Evolutionary conservation across 1,140 invertebrate genomes (phyloP).

Genomic region (Euglossa dilemma): DNA sequence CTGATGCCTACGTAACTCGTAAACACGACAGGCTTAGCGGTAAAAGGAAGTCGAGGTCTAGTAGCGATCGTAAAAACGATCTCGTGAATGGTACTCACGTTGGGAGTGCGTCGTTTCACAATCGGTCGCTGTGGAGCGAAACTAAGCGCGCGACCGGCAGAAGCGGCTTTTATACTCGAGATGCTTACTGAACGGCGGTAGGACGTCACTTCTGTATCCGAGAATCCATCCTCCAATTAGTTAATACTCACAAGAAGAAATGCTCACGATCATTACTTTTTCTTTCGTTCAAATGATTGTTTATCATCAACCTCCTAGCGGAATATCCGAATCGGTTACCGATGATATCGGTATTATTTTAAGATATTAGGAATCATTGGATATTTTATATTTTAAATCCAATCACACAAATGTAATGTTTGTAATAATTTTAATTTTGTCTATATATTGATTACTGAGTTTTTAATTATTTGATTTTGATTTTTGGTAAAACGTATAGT

Average conservation of each 20-base stretch:
- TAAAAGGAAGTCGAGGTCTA: constrained; percentile 7
- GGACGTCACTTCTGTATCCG: constrained; percentile 44
- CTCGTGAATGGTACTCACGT: constrained; percentile 65
- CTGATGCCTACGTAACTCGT: neutral
- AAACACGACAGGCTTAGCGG: neutral
- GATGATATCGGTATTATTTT: neutral
- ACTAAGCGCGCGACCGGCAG: constrained; percentile 73
- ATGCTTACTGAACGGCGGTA: constrained; percentile 35
- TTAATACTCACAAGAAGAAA: constrained; percentile 14
- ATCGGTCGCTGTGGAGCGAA: constrained; percentile 63
- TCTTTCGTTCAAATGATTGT: neutral
- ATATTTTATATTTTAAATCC: too few species aligned
- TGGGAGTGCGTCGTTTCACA: constrained; percentile 64
- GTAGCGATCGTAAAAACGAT: constrained; percentile 14
- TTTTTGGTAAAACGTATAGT: neutral
- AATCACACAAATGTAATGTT: neutral
- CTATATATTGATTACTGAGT: neutral
- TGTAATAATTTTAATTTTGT: neutral
- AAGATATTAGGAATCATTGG: neutral
- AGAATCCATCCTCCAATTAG: constrained; percentile 32
- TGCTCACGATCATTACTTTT: neutral
- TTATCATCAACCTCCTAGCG: neutral
- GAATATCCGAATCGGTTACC: neutral
- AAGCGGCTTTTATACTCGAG: constrained; percentile 75
- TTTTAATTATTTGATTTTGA: neutral